Evolutionary conservation across 2,888 invertebrate species (phyloP), one percentile per base, ranked within the genome.

Genomic region (Trissonchulus latispiculum): DNA sequence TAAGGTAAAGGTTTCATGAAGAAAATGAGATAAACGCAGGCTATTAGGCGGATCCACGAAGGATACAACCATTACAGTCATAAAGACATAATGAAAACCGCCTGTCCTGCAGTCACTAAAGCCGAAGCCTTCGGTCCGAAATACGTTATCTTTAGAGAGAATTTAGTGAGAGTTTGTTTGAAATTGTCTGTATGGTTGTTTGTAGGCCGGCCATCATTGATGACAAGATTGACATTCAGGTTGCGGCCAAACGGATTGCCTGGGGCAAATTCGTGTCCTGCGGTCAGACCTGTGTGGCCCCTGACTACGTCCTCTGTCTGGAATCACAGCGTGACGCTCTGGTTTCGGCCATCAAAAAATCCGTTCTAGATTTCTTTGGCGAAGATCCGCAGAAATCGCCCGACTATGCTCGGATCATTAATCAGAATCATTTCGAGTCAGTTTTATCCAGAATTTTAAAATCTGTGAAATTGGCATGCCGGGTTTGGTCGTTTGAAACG

Each of bases 201-300:
- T 79, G 37, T 85, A 95, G 95, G 83, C 97, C 97, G 0, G 90
- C 91, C 0, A 95, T 91, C 83, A 87, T 97, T 73, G 95, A 95
- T 84, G 90, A 89, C 78, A 88, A 90, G 1, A 77, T 78, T 61
- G 90, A 97, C 83, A 85, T 96, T 72, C 86, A 87, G 23, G 86
- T 91, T 3, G 89, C 93, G 0, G 89, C 89, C 0, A 91, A 89
- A 80, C 88, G 99, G 36, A 87, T 97, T 28, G 84, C 95, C 1
- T 99, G 96, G 97, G 97, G 96, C 8, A 97, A 96, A 86, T 89
- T 90, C 79, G 88, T 92, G 73, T 99, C 99, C 84, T 78, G 83
- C 15, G 96, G 97, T 0, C 96, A 99, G 86, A 95, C 95, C 0
- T 97, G 97, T 85, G 91, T 99, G 77, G 93, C 95, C 0, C 76